Evolutionary conservation across 92 coral and sea anemone species (phyloP), one percentile per base, ranked within the genome.

Genomic region (Muricea muricata): DNA sequence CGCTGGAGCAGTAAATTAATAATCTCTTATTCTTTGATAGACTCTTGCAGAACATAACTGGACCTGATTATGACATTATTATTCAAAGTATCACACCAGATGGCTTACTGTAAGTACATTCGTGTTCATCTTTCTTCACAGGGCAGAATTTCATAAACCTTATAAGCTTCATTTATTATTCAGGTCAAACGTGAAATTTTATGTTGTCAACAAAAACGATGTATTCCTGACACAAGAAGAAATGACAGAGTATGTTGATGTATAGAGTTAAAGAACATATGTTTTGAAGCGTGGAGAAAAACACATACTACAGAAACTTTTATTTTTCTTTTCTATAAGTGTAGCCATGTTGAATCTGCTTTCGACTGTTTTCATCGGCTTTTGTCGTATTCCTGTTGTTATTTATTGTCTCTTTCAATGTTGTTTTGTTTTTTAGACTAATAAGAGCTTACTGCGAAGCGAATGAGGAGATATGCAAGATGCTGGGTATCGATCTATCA

Each of bases 11-110:
- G 42, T 37, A 37, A 37, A 37, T 37, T 9, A 37, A 37, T 37
- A 37, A 37, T 37, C n/a, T 37, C 42, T 37, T 9, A 37, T 37
- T 37, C 42, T 37, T 37, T 37, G 7, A 70, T 29, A 78, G 83
- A 24, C 48, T 78, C 29, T 58, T 78, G 71, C 39, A 35, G 45
- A 78, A 78, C 17, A 78, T 78, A 21, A 78, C 83, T 78, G 83
- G 71, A 9, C 70, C 83, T 37, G 70, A 17, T 47, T 74, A 24
- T 29, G 80, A 74, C 24, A 74, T 74, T 4, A 74, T 74, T 6
- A 74, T 74, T 12, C 56, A 74, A 42, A 28, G 39, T 14, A 47
- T 74, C 18, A 48, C 20, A n/a, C 61, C 80, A 11, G 39, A 48
- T 17, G 80, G 80, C 28, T 28, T 29, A 0, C 20, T 74, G 80